Evolutionary conservation across 2,113 vertebrate species (phyloP).

Genomic region (Macroglossus sobrinus): DNA sequence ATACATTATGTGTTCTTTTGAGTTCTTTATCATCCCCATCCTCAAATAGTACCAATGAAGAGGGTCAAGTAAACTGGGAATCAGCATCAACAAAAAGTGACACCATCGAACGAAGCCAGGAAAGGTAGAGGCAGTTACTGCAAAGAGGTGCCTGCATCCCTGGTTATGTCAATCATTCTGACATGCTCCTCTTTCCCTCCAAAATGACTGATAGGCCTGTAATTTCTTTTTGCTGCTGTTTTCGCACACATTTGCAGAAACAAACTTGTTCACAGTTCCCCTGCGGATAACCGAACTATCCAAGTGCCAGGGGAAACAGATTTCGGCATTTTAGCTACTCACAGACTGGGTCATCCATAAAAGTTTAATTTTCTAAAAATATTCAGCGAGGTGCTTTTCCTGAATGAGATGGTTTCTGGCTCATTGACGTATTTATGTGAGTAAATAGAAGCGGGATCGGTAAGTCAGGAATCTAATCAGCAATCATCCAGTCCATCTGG

Average conservation of each 20-base stretch:
- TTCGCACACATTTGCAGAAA: slow-evolving; percentile 31
- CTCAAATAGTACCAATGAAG: neutral
- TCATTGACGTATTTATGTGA: slow-evolving; percentile 59
- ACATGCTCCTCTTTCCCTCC: neutral
- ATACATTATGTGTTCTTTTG: neutral
- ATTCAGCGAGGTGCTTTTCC: slow-evolving; percentile 63
- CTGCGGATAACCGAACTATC: slow-evolving; percentile 11
- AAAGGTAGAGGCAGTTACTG: neutral
- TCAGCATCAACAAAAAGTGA: neutral
- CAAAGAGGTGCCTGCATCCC: neutral
- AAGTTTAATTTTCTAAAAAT: slow-evolving; percentile 78
- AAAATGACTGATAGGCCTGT: slow-evolving; percentile 11
- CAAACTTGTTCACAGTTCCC: neutral
- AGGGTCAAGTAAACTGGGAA: neutral
- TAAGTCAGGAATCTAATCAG: slow-evolving; percentile 73
- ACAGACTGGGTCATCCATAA: slow-evolving; percentile 68
- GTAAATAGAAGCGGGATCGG: slow-evolving; percentile 60
- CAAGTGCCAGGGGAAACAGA: slow-evolving; percentile 48
- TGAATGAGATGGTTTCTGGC: slow-evolving; percentile 70
- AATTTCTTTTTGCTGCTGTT: slow-evolving; percentile 18
- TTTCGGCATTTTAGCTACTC: slow-evolving; percentile 66
- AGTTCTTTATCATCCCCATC: neutral
- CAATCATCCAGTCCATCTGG: slow-evolving; percentile 69
- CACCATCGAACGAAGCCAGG: neutral
- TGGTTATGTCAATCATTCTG: neutral